phyloP scores from a whole-genome alignment of 2,113 vertebrate genomes.

The Pelecanoides urinatrix region DNA sequence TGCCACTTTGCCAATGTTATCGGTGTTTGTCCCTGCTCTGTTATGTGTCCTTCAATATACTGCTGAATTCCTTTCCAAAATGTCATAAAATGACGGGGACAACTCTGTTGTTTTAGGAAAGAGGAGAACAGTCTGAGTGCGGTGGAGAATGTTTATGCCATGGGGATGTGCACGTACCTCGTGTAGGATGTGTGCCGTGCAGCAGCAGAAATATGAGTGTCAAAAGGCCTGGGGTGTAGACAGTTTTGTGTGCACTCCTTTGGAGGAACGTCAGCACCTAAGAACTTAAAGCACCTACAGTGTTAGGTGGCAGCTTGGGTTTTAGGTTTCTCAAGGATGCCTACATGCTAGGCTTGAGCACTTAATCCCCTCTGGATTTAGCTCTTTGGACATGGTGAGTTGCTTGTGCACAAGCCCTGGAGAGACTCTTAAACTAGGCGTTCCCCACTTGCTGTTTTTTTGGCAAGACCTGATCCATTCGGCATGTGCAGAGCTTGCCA shows the following conservation, averaged over 20 bases:
- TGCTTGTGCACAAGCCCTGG: slow-evolving; percentile 5
- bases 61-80: slow-evolving; percentile 2
- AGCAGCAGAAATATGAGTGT: background rate
- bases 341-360: slow-evolving; percentile 1
- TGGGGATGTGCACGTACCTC: slow-evolving; percentile 43
- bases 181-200: background rate
- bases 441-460: background rate
- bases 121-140: background rate
- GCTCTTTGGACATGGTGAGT: slow-evolving; percentile 16
- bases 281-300: background rate
- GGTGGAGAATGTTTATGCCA: background rate
- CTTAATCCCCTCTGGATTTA: slow-evolving; percentile 36
- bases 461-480: slow-evolving; percentile 26
- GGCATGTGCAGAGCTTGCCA: slow-evolving; percentile 46
- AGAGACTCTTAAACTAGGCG: slow-evolving; percentile 19
- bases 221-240: background rate
- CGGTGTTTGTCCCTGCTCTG: background rate
- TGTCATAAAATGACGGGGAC: background rate
- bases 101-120: background rate
- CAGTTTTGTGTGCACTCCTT: background rate
- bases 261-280: background rate
- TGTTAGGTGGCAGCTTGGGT: slow-evolving; percentile 28
- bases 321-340: slow-evolving; percentile 46
- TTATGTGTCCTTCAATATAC: background rate
- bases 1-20: background rate